Conservation (phyloP, 2,888 invertebrate species). For the Apamea crenata region DNA sequence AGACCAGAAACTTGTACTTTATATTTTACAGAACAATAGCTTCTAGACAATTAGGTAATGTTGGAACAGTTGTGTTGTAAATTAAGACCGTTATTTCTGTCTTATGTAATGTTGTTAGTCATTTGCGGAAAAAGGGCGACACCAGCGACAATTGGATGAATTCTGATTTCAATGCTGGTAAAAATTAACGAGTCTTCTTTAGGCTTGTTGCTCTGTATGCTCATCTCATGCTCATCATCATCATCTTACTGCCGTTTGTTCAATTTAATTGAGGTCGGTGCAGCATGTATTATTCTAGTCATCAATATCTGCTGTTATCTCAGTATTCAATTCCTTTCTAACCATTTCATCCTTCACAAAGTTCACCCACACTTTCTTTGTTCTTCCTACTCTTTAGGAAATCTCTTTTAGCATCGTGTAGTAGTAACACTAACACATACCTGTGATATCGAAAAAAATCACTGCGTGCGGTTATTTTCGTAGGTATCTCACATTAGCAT, state of each 20-base stretch:
- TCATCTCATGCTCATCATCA: not conserved
- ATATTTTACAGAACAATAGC: slow-evolving; percentile 40
- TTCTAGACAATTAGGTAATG: slow-evolving; percentile 47
- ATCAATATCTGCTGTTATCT: not conserved
- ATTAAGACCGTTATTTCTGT: slow-evolving; percentile 8
- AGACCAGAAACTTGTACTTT: slow-evolving; percentile 35
- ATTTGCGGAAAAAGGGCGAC: not conserved
- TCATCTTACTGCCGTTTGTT: not conserved
- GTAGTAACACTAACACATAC: not conserved
- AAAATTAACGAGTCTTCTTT: not conserved
- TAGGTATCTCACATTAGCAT: not conserved
- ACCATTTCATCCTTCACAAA: not conserved
- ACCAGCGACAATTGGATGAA: not conserved
- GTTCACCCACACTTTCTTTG: not conserved
- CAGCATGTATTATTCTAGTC: not conserved
- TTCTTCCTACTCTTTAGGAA: not conserved
- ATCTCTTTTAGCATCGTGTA: not conserved
- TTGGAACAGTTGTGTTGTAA: slow-evolving; percentile 32
- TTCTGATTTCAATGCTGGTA: not conserved
- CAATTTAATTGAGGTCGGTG: not conserved
- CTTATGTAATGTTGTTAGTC: slow-evolving; percentile 43
- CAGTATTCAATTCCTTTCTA: not conserved
- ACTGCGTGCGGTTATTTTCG: too few relatives aligned
- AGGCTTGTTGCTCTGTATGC: too few relatives aligned
- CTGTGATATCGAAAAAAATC: not conserved